Evolutionary conservation across 2,113 vertebrate genomes (phyloP).

Genomic region (Rattus rattus): DNA sequence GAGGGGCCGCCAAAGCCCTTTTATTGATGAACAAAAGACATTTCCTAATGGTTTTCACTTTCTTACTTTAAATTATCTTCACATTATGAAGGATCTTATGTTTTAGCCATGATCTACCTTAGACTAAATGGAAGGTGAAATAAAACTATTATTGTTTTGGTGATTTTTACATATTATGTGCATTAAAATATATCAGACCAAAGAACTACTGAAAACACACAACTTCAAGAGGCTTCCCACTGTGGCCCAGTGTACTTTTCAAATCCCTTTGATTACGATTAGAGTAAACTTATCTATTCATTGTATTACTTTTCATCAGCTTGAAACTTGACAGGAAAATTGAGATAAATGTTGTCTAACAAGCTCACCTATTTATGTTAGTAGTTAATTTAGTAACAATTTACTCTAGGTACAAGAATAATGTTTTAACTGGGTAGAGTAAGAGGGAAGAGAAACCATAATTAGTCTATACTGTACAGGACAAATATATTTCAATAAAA

Average conservation of each 20-base stretch:
- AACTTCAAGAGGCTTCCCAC: not conserved
- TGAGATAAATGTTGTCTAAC: not conserved
- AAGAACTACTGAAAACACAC: not conserved
- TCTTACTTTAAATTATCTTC: not conserved
- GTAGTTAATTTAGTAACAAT: not conserved
- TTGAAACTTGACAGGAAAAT: not conserved
- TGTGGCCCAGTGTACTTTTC: not conserved
- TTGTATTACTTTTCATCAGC: not conserved
- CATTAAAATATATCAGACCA: not conserved
- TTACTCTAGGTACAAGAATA: not conserved
- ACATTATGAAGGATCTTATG: not conserved
- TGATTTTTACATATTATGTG: not conserved
- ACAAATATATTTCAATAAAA: no score
- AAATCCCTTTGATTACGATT: not conserved
- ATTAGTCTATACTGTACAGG: no score
- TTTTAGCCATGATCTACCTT: not conserved
- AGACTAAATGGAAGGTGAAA: not conserved
- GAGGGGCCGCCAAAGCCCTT: not conserved
- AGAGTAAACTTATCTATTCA: not conserved
- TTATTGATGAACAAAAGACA: not conserved
- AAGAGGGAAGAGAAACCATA: no score
- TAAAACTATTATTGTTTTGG: not conserved
- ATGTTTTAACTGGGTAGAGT: no score
- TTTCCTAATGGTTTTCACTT: not conserved
- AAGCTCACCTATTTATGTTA: not conserved